Base-by-base conservation (phyloP, 2,888 invertebrate genomes). In the Gnatocerus cornutus region DNA sequence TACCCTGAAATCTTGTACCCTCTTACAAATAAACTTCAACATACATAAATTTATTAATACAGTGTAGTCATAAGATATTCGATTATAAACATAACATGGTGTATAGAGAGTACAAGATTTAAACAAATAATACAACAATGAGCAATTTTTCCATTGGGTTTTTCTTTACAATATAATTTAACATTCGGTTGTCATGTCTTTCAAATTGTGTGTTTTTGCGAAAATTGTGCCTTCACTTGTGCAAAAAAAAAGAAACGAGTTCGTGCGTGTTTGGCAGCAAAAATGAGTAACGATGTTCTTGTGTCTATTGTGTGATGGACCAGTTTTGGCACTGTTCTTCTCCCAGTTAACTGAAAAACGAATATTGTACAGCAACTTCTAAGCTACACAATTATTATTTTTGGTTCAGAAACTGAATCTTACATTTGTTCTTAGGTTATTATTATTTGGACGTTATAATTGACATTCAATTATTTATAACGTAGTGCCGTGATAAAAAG, bases 381-480 rank as follows among this genome's bases (percentile, higher is more conserved):
- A 83, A 79, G 76, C 82, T 83, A 83, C 82, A 83, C 82, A 83
- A 80, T 78, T 80, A 83, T 61, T 67, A 62, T 68, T 71, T 41
- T 68, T 68, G 68, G 46, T 56, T 71, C 61, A 68, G 59, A 71
- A 76, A 75, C 72, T 72, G 73, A 77, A 75, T 74, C 71, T 52
- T 64, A 75, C 76, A 75, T 59, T 68, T 72, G 73, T 69, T 72
- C 73, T 76, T 76, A 76, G 69, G 73, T 73, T 75, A 72, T 67
- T 67, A 39, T 56, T 37, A 73, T 63, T 71, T 80, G 82, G 81
- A 81, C 82, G 81, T 80, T 81, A 81, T 83, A 84, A 84, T 84
- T 84, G 84, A 84, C 84, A 83, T 83, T 81, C 78, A 83, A 81
- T 80, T 79, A 81, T 80, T 81, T 79, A 76, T 72, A 74, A 76